A percentile compares a stretch with the other conserved stretches of the same genome.
Conservation (phyloP, 2,113 vertebrate genomes). For the Pantherophis guttatus region DNA sequence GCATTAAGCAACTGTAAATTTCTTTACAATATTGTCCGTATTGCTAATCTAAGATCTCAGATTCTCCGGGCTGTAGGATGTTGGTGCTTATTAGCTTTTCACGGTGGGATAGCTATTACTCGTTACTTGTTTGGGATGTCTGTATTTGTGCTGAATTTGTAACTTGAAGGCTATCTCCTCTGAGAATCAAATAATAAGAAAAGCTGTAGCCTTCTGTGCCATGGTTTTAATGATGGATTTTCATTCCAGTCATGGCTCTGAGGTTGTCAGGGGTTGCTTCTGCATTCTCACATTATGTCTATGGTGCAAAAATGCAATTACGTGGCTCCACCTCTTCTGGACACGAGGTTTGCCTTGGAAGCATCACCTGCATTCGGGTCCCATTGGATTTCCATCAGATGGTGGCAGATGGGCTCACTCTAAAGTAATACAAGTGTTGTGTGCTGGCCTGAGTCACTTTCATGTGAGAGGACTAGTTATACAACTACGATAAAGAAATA, state of each 20-base stretch:
- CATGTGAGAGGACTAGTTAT: neutral
- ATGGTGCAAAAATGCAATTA: neutral
- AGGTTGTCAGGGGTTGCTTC: neutral
- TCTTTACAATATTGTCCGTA: neutral
- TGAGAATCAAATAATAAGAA: neutral
- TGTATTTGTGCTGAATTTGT: neutral
- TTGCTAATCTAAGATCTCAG: neutral
- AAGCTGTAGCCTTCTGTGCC: neutral
- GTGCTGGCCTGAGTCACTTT: neutral
- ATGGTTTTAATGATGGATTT: neutral
- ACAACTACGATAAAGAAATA: neutral
- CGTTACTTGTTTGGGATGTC: neutral
- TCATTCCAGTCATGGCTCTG: neutral
- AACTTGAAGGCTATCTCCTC: neutral
- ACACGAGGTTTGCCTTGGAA: neutral
- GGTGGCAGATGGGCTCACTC: neutral
- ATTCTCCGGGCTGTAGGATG: neutral
- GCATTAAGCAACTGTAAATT: no score
- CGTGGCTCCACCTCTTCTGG: no score
- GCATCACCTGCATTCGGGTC: neutral
- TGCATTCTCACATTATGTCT: neutral
- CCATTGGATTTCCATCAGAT: neutral
- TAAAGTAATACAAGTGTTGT: neutral
- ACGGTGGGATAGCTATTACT: neutral
- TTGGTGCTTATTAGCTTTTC: neutral